phyloP scores from a whole-genome alignment of 2,113 vertebrate species.

The Callopanchax toddi region DNA sequence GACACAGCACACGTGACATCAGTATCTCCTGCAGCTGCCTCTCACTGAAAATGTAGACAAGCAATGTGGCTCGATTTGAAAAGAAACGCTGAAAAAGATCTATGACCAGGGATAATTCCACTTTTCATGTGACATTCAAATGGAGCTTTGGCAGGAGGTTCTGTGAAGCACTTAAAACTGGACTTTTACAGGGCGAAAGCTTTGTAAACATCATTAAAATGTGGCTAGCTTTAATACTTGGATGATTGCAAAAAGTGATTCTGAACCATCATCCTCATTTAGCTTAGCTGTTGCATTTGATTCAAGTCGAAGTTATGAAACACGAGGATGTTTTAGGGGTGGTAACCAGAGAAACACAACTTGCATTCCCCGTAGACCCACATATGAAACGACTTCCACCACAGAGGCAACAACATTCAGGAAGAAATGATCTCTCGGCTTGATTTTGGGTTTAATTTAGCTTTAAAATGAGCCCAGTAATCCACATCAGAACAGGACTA shows the following conservation, averaged over 20 bases:
- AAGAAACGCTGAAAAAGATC: slow-evolving; percentile 27
- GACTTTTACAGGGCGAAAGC: slow-evolving; percentile 35
- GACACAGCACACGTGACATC: neutral
- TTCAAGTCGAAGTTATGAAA: slow-evolving; percentile 45
- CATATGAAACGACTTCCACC: slow-evolving; percentile 33
- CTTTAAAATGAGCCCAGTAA: slow-evolving; percentile 63
- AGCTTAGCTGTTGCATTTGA: slow-evolving; percentile 60
- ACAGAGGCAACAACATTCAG: slow-evolving; percentile 37
- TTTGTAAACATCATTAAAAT: slow-evolving; percentile 46
- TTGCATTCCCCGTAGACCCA: slow-evolving; percentile 33
- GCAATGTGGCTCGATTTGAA: slow-evolving; percentile 26
- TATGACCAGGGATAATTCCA: slow-evolving; percentile 43
- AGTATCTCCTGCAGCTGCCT: neutral
- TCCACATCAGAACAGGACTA: slow-evolving; percentile 60
- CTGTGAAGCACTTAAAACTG: slow-evolving; percentile 51
- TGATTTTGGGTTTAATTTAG: slow-evolving; percentile 67
- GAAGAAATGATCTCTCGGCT: slow-evolving; percentile 59
- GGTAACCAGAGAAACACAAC: slow-evolving; percentile 3
- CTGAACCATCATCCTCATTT: slow-evolving; percentile 63
- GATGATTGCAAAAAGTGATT: slow-evolving; percentile 53
- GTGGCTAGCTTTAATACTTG: slow-evolving; percentile 48
- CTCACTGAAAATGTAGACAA: slow-evolving; percentile 17
- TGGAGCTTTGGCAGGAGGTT: slow-evolving; percentile 58
- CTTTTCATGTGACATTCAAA: slow-evolving; percentile 45
- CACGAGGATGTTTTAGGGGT: slow-evolving; percentile 4